These are phyloP conservation scores for Microctonus hyperodae DNA, from an alignment of 2,888 invertebrate species.

Conservation along the genomic window DNA sequence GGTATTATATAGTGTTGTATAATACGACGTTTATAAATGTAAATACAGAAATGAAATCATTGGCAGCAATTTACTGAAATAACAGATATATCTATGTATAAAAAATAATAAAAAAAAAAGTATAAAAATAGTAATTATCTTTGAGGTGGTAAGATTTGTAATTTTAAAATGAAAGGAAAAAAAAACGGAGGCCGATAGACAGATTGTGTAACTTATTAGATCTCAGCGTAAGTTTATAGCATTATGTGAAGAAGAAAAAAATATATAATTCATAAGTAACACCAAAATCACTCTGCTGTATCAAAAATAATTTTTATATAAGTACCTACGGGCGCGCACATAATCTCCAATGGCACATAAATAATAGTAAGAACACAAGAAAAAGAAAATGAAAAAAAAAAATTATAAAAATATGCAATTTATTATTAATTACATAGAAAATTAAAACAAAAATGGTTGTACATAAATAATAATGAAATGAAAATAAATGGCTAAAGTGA, in stretches of 20 bases:
- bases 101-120: slow-evolving; percentile 36
- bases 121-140: slow-evolving; percentile 38
- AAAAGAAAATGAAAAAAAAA: slow-evolving; percentile 28
- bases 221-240: slow-evolving; percentile 59
- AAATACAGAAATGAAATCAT: slow-evolving; percentile 53
- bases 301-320: slow-evolving; percentile 61
- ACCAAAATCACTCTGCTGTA: slow-evolving; percentile 60
- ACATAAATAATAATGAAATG: slow-evolving; percentile 56
- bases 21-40: slow-evolving; percentile 59
- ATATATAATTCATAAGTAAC: slow-evolving; percentile 56
- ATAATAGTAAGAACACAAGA: slow-evolving; percentile 41
- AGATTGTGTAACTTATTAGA: slow-evolving; percentile 60
- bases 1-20: slow-evolving; percentile 56
- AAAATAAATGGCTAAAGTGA: slow-evolving; percentile 57
- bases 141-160: slow-evolving; percentile 60
- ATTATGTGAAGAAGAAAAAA: slow-evolving; percentile 33
- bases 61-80: slow-evolving; percentile 51
- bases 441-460: slow-evolving; percentile 52
- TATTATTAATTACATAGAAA: slow-evolving; percentile 48
- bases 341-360: slow-evolving; percentile 60
- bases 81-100: slow-evolving; percentile 51
- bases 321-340: slow-evolving; percentile 61
- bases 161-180: slow-evolving; percentile 46
- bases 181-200: slow-evolving; percentile 49
- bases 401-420: slow-evolving; percentile 43